Conservation (phyloP, 2,888 invertebrate genomes). For the Meghimatium bilineatum region DNA sequence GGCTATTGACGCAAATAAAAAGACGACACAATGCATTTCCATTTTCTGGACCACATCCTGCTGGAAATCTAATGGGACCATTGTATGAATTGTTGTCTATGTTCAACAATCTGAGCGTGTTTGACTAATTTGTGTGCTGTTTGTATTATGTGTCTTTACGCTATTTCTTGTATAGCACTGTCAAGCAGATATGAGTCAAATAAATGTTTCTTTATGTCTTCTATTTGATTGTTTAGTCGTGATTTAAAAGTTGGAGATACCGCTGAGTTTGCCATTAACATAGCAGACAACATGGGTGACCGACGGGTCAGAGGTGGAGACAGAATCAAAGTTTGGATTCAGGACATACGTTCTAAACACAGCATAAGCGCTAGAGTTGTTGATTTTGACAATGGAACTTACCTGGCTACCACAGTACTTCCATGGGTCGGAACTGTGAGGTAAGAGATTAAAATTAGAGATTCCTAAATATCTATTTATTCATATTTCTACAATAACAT, state of each 20-base stretch:
- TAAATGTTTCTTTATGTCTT: neutral
- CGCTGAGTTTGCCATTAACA: neutral
- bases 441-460: neutral
- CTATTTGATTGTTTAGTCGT: neutral
- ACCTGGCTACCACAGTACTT: conserved; percentile 25
- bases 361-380: neutral
- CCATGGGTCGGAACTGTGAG: conserved; percentile 16
- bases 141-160: too few species aligned
- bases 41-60: too few species aligned
- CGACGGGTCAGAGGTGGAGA: conserved; percentile 24
- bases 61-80: too few species aligned
- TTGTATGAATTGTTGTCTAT: too few species aligned
- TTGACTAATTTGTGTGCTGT: too few species aligned
- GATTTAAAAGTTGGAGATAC: conserved; percentile 9
- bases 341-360: neutral
- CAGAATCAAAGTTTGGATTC: conserved; percentile 13
- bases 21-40: too few species aligned
- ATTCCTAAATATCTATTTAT: neutral
- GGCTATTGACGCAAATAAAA: too few species aligned
- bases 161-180: too few species aligned
- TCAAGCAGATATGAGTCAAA: too few species aligned
- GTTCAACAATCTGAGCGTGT: too few species aligned
- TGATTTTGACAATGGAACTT: conserved; percentile 26
- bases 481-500: neutral
- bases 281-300: neutral